Conservation (phyloP, 1,140 invertebrate genomes). For the Cardiocondyla obscurior region DNA sequence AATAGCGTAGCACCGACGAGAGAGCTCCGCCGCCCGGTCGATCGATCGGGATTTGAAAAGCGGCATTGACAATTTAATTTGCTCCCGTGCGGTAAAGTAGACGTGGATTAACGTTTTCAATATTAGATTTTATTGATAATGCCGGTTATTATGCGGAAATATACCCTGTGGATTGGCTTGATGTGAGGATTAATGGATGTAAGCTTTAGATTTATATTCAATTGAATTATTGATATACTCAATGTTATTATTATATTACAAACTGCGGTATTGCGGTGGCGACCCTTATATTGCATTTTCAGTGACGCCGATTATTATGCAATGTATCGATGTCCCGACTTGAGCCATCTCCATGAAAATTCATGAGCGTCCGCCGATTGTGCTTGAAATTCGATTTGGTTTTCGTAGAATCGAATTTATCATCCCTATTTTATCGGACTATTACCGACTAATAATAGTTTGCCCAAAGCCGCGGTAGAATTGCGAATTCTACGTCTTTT, state of each 20-base stretch:
- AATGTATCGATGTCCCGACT: constrained; percentile 39
- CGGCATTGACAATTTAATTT: constrained; percentile 17
- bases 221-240: constrained; percentile 49
- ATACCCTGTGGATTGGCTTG: constrained; percentile 5
- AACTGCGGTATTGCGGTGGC: constrained; percentile 25
- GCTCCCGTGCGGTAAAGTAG: background rate
- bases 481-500: constrained; percentile 35
- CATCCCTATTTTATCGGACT: constrained; percentile 33
- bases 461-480: background rate
- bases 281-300: constrained; percentile 39
- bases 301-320: constrained; percentile 46
- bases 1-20: background rate
- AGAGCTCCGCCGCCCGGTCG: background rate
- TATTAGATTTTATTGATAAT: constrained; percentile 43
- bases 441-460: constrained; percentile 25
- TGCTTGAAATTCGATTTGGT: constrained; percentile 19
- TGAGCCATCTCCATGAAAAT: constrained; percentile 33
- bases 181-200: constrained; percentile 31
- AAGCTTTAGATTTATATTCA: constrained; percentile 47
- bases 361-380: constrained; percentile 9
- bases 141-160: constrained; percentile 26
- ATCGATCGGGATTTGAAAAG: constrained; percentile 10
- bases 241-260: constrained; percentile 51
- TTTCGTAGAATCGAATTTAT: constrained; percentile 47
- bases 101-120: constrained; percentile 35